Base-by-base conservation (phyloP, 30 jellyfish, hydroid and myxozoan species). In the Turritopsis dohrnii region DNA sequence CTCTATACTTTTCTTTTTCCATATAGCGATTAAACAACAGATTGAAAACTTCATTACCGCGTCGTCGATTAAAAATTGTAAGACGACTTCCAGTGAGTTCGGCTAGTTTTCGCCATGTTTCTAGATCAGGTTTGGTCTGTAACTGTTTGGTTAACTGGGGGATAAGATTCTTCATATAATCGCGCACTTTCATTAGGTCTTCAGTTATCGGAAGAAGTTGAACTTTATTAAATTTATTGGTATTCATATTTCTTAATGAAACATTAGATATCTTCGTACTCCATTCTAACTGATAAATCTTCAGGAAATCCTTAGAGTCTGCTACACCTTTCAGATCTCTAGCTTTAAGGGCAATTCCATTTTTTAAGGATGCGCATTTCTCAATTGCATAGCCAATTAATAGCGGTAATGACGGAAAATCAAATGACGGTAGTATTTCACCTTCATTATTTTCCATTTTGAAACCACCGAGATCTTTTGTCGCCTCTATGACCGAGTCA, bases 21-120 rank as follows among this genome's bases (percentile, higher is more conserved):
- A 23, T 72, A 29, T 66, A 83, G 27, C 71, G 52, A 24, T 66
- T n/a, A 17, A 83, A 25, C 54, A 53, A 41, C 83, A 81, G 52
- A 23, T 81, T 27, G 25, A 24, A 81, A 82, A 65, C 87, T 26
- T 81, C 77, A 71, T 83, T 83, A 41, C 85, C 89, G 22, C 89
- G 72, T 83, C 85, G 41, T 28, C 79, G 81, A 65, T 83, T 83
- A 69, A 83, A 83, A 21, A 83, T 66, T 29, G 79, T 21, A n/a
- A 83, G 52, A 28, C 89, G 72, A 26, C 75, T 71, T 28, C 71
- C 89, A 21, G 54, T 29, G 21, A 72, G 54, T 65, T 81, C 88
- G 29, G 83, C 83, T 17, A 81, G 83, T 60, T 41, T 81, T 54
- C 88, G 22, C 88, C 88, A 81, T 41, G 60, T 41, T 13, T 41